These are phyloP conservation scores for Hydrozoanthus tunicans DNA, from an alignment of 64 coral and sea anemone genomes.

Conservation along the genomic window DNA sequence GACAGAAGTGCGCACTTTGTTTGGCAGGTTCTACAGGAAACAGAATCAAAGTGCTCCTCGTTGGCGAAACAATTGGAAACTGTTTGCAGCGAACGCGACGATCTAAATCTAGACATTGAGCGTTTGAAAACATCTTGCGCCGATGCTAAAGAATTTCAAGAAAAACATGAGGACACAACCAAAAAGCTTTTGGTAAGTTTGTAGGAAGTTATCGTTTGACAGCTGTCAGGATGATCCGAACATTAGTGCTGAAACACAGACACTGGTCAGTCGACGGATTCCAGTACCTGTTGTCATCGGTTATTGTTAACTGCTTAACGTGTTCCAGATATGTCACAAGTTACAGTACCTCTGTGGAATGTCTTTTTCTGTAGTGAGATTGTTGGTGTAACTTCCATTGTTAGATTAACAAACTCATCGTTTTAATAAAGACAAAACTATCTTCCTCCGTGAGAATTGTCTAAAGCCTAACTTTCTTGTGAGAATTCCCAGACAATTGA, in stretches of 20 bases:
- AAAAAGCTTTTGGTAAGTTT: constrained; percentile 42
- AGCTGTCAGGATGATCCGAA: not conserved
- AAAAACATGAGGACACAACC: constrained; percentile 15
- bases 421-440: too few relatives aligned
- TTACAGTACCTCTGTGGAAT: too few relatives aligned
- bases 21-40: not conserved
- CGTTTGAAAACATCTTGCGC: not conserved
- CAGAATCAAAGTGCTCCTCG: constrained; percentile 8
- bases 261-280: not conserved
- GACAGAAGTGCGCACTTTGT: not conserved
- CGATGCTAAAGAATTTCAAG: not conserved
- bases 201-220: not conserved
- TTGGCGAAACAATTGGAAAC: constrained; percentile 9
- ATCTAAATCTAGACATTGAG: not conserved
- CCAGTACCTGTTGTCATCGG: too few relatives aligned
- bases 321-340: too few relatives aligned
- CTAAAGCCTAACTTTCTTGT: too few relatives aligned
- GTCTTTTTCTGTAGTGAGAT: too few relatives aligned
- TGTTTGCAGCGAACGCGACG: not conserved
- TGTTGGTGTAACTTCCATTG: too few relatives aligned
- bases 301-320: too few relatives aligned
- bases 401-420: too few relatives aligned
- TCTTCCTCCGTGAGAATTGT: too few relatives aligned
- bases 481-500: too few relatives aligned
- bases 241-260: not conserved